These are phyloP conservation scores for Sarcophilus harrisii DNA, from an alignment of 2,797 vertebrate species.

Conservation along the genomic window DNA sequence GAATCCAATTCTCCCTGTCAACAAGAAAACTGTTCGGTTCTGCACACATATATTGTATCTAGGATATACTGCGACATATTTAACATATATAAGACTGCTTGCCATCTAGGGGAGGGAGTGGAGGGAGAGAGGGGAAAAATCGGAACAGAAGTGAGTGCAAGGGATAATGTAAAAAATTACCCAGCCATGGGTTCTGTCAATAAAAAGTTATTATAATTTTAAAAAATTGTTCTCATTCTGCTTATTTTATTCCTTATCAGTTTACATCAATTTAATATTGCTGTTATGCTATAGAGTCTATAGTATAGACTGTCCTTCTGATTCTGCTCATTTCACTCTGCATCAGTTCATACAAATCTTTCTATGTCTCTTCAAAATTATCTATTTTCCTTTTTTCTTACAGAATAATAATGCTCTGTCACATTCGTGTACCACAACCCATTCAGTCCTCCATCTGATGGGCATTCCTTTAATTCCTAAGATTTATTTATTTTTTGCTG, in stretches of 20 bases:
- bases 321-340: background rate
- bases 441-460: background rate
- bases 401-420: background rate
- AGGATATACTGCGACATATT: too few species aligned
- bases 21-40: too few species aligned
- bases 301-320: background rate
- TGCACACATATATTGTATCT: too few species aligned
- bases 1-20: too few species aligned
- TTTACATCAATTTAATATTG: background rate
- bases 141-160: too few species aligned
- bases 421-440: background rate
- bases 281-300: background rate
- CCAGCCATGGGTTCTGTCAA: too few species aligned
- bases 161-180: too few species aligned
- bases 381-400: background rate
- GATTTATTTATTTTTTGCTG: background rate
- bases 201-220: too few species aligned
- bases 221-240: too few species aligned
- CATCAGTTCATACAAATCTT: background rate
- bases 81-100: too few species aligned
- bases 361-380: background rate
- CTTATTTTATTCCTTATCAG: background rate
- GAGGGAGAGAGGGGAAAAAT: too few species aligned
- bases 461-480: background rate
- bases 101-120: too few species aligned